Evolutionary conservation across 2,888 invertebrate genomes (phyloP).

Genomic region (Caenorhabditis imperialis): DNA sequence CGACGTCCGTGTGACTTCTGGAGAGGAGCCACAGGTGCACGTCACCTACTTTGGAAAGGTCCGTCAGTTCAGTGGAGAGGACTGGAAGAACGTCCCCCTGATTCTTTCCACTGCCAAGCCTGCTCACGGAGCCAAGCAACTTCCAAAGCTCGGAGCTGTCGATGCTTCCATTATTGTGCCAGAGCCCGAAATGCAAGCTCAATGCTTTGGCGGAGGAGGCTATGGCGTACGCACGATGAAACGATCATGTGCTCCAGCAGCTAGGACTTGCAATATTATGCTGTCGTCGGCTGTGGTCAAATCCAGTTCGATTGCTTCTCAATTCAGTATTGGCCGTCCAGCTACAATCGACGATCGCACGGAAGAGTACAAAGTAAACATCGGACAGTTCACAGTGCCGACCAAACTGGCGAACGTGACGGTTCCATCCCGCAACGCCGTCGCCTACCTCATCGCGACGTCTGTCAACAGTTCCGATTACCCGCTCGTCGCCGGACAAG

Average conservation of each 20-base stretch:
- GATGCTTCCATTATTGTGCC: conserved; percentile 61
- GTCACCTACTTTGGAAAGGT: conserved; percentile 44
- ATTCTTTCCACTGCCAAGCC: conserved; percentile 73
- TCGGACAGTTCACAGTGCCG: conserved; percentile 77
- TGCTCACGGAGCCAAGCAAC: conserved; percentile 60
- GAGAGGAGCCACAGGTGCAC: conserved; percentile 25
- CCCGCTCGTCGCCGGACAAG: conserved; percentile 66
- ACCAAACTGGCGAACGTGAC: conserved; percentile 78
- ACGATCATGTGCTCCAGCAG: too few species aligned
- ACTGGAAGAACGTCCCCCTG: conserved; percentile 73
- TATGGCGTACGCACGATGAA: background rate
- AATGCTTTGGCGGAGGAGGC: too few species aligned
- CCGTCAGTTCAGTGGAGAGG: conserved; percentile 78
- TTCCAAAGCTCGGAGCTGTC: conserved; percentile 73
- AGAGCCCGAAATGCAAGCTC: background rate
- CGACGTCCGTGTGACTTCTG: conserved; percentile 70
- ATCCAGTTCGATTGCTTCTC: conserved; percentile 69
- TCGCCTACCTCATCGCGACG: conserved; percentile 69
- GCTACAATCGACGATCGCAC: conserved; percentile 78
- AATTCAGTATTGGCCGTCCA: conserved; percentile 77
- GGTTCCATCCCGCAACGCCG: conserved; percentile 75
- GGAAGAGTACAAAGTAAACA: conserved; percentile 78
- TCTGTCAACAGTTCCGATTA: conserved; percentile 64
- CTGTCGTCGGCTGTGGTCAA: conserved; percentile 5
- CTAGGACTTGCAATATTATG: too few species aligned